Percentiles rank a stretch among this genome's conserved stretches.
phyloP scores from a whole-genome alignment of 2,113 vertebrate genomes.

The Rhynchopsitta pachyrhyncha region DNA sequence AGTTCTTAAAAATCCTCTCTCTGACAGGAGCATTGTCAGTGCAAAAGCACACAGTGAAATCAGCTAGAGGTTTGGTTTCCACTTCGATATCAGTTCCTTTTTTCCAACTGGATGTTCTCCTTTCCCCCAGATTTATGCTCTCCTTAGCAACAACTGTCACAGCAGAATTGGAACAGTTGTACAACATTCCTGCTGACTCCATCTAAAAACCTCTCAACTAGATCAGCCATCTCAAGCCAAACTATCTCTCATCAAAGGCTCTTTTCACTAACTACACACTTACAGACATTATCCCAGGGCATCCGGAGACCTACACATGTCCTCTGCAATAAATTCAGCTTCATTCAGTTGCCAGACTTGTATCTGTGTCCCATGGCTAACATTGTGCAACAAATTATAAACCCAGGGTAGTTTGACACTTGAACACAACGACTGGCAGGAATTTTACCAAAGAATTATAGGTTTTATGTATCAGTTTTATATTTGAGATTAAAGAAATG shows the following conservation, averaged over 20 bases:
- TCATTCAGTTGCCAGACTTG: neutral
- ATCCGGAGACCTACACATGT: neutral
- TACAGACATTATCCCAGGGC: neutral
- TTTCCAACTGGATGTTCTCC: neutral
- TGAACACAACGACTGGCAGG: neutral
- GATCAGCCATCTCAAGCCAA: neutral
- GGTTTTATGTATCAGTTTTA: neutral
- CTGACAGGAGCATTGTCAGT: neutral
- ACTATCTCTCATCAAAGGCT: neutral
- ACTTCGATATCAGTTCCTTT: neutral
- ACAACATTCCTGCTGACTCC: neutral
- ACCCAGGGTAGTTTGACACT: neutral
- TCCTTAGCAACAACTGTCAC: neutral
- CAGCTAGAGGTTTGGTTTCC: neutral
- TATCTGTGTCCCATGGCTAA: neutral
- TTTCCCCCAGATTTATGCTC: neutral
- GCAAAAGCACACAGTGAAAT: neutral
- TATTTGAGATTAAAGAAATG: neutral
- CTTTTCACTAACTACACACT: neutral
- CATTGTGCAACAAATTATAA: neutral
- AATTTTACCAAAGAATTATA: neutral
- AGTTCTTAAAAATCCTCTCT: neutral
- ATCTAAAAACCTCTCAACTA: neutral
- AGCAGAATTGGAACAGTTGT: neutral
- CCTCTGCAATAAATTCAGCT: neutral